A percentile compares a stretch with the other conserved stretches of the same genome.
These are phyloP conservation scores for Grammomys dolichurus DNA, from an alignment of 2,113 vertebrate genomes.

Conservation along the genomic window DNA sequence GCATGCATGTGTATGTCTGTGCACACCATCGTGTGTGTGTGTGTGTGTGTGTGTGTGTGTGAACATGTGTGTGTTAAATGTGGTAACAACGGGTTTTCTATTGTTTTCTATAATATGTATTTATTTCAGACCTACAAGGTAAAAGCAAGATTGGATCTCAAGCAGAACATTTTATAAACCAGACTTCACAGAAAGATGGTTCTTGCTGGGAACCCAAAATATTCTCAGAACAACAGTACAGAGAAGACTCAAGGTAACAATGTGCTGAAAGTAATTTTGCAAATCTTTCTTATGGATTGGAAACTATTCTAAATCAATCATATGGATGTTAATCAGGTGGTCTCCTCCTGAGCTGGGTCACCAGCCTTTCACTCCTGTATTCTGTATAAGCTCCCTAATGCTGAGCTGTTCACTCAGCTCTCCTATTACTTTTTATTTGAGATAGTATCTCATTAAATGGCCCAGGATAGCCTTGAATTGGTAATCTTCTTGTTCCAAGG, in stretches of 20 bases:
- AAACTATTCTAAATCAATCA: conserved; percentile 2
- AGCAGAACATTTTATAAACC: background rate
- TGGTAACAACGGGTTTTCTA: conserved; percentile 31
- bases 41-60: background rate
- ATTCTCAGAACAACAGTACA: conserved; percentile 42
- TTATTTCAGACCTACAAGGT: background rate
- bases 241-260: background rate
- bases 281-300: background rate
- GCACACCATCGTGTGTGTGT: background rate
- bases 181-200: background rate
- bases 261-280: conserved; percentile 26
- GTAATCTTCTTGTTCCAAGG: background rate
- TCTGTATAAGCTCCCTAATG: background rate
- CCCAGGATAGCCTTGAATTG: background rate
- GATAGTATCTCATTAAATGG: background rate
- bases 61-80: background rate
- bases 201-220: conserved; percentile 26
- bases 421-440: background rate
- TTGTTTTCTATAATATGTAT: conserved; percentile 9
- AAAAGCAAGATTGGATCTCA: conserved; percentile 51
- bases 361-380: background rate
- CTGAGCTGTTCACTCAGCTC: background rate
- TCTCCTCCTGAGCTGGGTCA: no score
- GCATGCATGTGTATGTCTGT: background rate
- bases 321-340: background rate